Evolutionary conservation across 2,797 vertebrate genomes (phyloP), one percentile per base, ranked within the genome.

Genomic region (Semotilus atromaculatus): DNA sequence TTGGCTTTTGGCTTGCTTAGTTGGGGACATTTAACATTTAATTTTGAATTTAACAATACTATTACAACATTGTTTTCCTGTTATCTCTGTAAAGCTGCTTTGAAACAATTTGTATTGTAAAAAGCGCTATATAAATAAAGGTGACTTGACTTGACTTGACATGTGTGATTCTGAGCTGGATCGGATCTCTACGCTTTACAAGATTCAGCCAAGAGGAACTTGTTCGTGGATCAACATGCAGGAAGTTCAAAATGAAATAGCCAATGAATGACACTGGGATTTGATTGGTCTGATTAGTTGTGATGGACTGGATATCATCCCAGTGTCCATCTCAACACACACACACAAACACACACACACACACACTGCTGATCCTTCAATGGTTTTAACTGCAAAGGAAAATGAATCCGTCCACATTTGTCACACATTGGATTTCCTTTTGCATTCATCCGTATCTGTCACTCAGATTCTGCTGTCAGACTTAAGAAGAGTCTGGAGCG

Each of bases 221-320:
- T 77, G 74, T 77, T 58, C 6, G 14, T 38, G 53, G 53, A 77
- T 77, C 34, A 40, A 58, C 31, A 58, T 58, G 19, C 11, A 58
- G n/a, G 26, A 73, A 31, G n/a, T 51, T 73, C 26, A 51, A 31
- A 31, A 31, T 19, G 8, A n/a, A 51, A 21, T 21, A 31, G 9
- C 9, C 4, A 36, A 3, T 55, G 7, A 76, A 76, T 2, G 7
- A n/a, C n/a, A 11, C n/a, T 23, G 73, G 31, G 19, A 34, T 75
- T 75, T 75, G 73, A 75, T 75, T 75, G 48, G 48, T 36, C 60
- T 58, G 55, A 23, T 58, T 58, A n/a, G 23, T 58, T n/a, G 3
- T 3, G 7, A 55, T 55, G 19, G 3, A 55, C 53, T 55, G 53
- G 8, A 82, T 55, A 7, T 77, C 4, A 38, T 77, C 7, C 23